These are phyloP conservation scores for Psephotus haematonotus DNA, from an alignment of 2,113 vertebrate species.

Conservation along the genomic window DNA sequence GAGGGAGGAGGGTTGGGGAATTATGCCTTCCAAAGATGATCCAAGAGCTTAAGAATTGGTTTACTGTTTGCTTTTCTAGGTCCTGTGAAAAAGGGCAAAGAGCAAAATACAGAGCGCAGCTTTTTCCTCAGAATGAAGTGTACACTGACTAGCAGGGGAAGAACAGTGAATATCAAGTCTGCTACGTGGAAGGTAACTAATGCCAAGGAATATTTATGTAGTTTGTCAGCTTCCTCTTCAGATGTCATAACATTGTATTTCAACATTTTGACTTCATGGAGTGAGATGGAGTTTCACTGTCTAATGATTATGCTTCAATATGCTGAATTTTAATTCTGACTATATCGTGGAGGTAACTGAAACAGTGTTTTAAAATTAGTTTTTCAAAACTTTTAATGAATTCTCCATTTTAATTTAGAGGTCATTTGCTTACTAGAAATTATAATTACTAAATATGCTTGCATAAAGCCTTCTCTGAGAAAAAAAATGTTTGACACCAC, in stretches of 20 bases:
- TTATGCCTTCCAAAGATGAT: neutral
- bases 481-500: neutral
- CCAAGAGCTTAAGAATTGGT: neutral
- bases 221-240: conserved; percentile 22
- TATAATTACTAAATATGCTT: neutral
- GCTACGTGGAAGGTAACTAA: conserved; percentile 94
- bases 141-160: conserved; percentile 93
- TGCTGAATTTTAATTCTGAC: conserved; percentile 25
- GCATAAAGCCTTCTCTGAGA: neutral
- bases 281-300: neutral
- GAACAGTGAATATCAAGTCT: conserved; percentile 98
- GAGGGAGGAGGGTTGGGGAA: neutral
- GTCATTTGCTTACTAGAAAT: neutral
- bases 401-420: conserved; percentile 10
- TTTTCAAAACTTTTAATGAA: conserved; percentile 8
- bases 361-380: neutral
- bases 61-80: conserved; percentile 76
- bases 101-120: conserved; percentile 89
- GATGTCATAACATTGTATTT: conserved; percentile 15
- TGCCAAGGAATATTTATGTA: neutral
- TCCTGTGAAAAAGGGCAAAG: conserved; percentile 89
- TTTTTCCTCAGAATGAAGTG: conserved; percentile 98
- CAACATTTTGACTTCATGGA: conserved; percentile 8
- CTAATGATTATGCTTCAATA: neutral
- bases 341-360: neutral